Base-by-base conservation (phyloP, 2,113 vertebrate species). In the Barnardius zonarius region DNA sequence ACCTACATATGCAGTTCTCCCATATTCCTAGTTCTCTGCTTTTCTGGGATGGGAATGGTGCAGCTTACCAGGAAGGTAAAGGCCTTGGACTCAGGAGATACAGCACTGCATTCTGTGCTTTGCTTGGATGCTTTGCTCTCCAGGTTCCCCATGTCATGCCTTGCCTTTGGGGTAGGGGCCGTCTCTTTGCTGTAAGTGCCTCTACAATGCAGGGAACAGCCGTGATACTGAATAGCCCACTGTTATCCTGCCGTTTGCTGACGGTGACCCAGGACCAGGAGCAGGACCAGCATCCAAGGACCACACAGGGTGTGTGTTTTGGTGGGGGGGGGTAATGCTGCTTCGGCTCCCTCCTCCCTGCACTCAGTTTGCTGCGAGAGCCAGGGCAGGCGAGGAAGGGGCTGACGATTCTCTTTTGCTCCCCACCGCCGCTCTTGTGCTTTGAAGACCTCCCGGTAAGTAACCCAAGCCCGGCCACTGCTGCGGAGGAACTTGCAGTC, bases 371-470 rank as follows among this genome's bases (percentile, higher is more conserved):
- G 37, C 69, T 82, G 54, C 1, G 1, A 48, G 61, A 48, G 28
- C 33, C 67, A 31, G 19, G 4, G 69, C 59, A 23, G 41, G 3
- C 48, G n/a, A 48, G 75, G 77, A 83, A 89, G 86, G 89, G 73
- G 73, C 55, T 83, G 85, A 75, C 31, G 8, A 4, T 49, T 83
- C 72, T 70, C 28, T 7, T 92, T 62, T 44, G 33, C 82, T 83
- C 84, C 80, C 88, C 66, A 90, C 67, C 73, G 83, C 89, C 69
- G 20, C 44, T 73, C 23, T 43, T 18, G 33, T 51, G 80, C 83
- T 88, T 83, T 51, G 48, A 33, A 95, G 96, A 92, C 97, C 97
- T 97, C 93, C 96, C 82, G 79, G 90, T 70, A 83, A 96, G 86
- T 86, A 93, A 77, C 95, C 91, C 91, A 79, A 84, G 76, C 90